These are phyloP conservation scores for Pampusana beccarii DNA, from an alignment of 2,113 vertebrate genomes.

Conservation along the genomic window DNA sequence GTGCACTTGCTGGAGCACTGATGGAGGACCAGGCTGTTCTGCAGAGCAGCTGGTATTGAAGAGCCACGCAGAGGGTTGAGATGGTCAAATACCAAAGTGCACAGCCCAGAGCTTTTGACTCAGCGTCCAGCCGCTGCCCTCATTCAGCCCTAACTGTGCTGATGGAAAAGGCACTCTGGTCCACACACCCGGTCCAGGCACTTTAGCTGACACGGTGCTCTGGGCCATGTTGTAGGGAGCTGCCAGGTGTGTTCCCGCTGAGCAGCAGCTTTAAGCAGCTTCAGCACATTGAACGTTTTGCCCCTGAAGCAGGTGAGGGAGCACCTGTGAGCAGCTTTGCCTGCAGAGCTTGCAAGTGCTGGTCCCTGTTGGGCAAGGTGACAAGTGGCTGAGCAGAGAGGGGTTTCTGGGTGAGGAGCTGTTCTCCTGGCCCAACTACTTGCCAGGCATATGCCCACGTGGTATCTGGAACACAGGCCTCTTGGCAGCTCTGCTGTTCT, in stretches of 20 bases:
- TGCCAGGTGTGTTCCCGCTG: not conserved
- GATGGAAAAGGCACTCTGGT: not conserved
- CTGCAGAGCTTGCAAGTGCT: not conserved
- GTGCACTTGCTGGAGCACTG: not conserved
- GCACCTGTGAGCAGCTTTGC: not conserved
- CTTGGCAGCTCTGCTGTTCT: not conserved
- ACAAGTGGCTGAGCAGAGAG: not conserved
- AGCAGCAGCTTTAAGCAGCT: not conserved
- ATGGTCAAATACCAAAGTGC: not conserved
- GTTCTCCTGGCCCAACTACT: rapidly evolving
- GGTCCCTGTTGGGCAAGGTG: not conserved
- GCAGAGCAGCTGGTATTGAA: not conserved
- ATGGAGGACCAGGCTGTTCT: not conserved
- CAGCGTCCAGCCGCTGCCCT: rapidly evolving
- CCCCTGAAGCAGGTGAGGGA: not conserved
- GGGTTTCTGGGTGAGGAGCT: not conserved
- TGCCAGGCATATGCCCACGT: rapidly evolving
- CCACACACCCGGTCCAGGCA: not conserved
- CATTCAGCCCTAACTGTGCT: not conserved
- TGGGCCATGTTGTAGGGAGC: not conserved
- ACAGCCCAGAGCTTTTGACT: not conserved
- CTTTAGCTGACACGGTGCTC: not conserved
- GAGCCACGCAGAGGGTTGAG: rapidly evolving
- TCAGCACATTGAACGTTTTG: not conserved
- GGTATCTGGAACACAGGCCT: not conserved